These are phyloP conservation scores for Eustalomyia histrio DNA, from an alignment of 2,888 invertebrate species.

Conservation along the genomic window DNA sequence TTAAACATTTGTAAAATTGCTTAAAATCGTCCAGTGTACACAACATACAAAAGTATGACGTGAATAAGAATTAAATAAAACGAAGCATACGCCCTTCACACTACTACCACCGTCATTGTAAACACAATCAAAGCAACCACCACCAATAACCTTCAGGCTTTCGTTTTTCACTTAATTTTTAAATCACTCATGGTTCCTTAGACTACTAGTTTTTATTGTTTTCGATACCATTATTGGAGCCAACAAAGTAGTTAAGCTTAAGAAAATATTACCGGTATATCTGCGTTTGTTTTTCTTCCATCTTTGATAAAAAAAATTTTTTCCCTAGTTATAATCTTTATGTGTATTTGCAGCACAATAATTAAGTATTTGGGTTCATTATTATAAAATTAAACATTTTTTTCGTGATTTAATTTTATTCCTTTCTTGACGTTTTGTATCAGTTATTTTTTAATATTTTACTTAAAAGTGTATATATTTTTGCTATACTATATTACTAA, in stretches of 20 bases:
- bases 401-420: too few species aligned
- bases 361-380: too few species aligned
- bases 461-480: neutral
- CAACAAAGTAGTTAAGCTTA: neutral
- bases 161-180: constrained; percentile 31
- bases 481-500: neutral
- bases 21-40: neutral
- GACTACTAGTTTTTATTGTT: neutral
- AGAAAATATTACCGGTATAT: constrained; percentile 36
- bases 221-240: constrained; percentile 3
- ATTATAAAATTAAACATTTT: too few species aligned
- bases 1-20: too few species aligned
- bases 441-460: neutral
- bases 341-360: too few species aligned
- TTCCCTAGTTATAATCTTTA: neutral
- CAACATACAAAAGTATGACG: constrained; percentile 11
- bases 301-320: constrained; percentile 1
- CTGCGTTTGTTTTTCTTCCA: constrained; percentile 9
- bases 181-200: constrained; percentile 9
- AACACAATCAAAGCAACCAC: constrained; percentile 45
- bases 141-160: constrained; percentile 52
- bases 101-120: constrained; percentile 46
- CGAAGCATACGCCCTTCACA: constrained; percentile 60
- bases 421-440: too few species aligned
- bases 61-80: constrained; percentile 8